Evolutionary conservation across 2,797 vertebrate genomes (phyloP).

Genomic region (Lacerta agilis): DNA sequence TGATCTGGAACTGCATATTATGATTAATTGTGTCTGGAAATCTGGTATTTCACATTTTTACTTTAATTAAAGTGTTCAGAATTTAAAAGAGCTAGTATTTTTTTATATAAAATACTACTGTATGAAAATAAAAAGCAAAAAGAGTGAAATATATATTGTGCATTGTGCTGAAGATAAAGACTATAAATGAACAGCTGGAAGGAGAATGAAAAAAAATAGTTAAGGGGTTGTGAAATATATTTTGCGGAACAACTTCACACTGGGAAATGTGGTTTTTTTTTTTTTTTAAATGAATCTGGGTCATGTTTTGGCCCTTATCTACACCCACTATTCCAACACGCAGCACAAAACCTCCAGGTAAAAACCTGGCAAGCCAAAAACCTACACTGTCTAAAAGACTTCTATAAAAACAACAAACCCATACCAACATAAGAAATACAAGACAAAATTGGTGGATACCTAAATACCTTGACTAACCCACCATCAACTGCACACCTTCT

Average conservation of each 20-base stretch:
- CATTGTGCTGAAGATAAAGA: not conserved
- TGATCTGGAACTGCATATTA: conserved; percentile 60
- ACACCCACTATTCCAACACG: too few relatives aligned
- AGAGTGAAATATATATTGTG: not conserved
- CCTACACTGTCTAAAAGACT: too few relatives aligned
- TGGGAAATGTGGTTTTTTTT: too few relatives aligned
- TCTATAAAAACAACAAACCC: too few relatives aligned
- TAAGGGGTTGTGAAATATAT: not conserved
- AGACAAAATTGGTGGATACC: too few relatives aligned
- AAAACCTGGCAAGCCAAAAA: too few relatives aligned
- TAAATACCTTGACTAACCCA: too few relatives aligned
- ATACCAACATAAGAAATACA: too few relatives aligned
- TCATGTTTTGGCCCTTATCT: not conserved
- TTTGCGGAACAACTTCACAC: too few relatives aligned
- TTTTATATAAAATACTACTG: not conserved
- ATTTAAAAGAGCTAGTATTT: conserved; percentile 55
- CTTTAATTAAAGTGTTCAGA: conserved; percentile 67
- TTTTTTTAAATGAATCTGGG: too few relatives aligned
- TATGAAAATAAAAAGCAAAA: conserved; percentile 15
- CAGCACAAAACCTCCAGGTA: too few relatives aligned
- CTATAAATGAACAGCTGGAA: not conserved
- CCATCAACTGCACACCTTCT: too few relatives aligned
- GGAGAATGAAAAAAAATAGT: not conserved
- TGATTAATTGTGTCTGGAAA: conserved; percentile 65
- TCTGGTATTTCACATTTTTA: conserved; percentile 59